These are phyloP conservation scores for Corvus moneduloides DNA, from an alignment of 2,113 vertebrate genomes.

Conservation along the genomic window DNA sequence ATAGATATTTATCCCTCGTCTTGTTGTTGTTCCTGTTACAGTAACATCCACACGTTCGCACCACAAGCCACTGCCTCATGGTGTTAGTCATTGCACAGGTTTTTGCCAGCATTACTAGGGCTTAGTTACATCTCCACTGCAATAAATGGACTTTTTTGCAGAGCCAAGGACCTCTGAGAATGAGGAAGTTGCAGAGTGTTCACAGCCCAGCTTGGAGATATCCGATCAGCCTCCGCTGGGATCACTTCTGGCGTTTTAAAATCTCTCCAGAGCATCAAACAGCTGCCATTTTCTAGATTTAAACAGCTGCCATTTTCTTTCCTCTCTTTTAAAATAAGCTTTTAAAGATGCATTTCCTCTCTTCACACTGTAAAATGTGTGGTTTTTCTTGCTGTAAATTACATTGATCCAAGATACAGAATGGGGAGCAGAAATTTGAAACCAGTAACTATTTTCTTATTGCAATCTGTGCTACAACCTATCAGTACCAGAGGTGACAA, in stretches of 20 bases:
- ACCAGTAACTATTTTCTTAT: neutral
- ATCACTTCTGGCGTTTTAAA: slow-evolving; percentile 45
- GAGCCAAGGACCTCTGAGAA: slow-evolving; percentile 19
- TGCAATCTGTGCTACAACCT: neutral
- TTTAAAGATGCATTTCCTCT: slow-evolving; percentile 33
- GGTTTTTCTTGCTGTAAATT: slow-evolving; percentile 1
- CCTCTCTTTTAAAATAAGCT: slow-evolving; percentile 5
- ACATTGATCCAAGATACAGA: neutral
- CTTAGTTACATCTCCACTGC: neutral
- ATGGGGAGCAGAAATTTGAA: neutral
- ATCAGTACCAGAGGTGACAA: neutral
- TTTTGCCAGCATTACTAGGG: neutral
- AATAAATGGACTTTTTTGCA: neutral
- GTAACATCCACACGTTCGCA: neutral
- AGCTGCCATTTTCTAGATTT: slow-evolving; percentile 59
- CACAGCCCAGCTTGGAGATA: slow-evolving; percentile 28
- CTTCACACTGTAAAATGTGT: neutral
- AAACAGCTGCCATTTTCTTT: slow-evolving; percentile 60
- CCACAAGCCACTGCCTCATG: neutral
- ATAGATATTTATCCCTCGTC: neutral
- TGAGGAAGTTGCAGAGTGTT: slow-evolving; percentile 19
- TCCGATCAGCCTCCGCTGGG: slow-evolving; percentile 22
- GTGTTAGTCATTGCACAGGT: neutral
- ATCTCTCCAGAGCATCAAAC: slow-evolving; percentile 50
- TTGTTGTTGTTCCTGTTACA: neutral